Conservation (phyloP, 2,113 vertebrate genomes). For the Syrmaticus mikado region DNA sequence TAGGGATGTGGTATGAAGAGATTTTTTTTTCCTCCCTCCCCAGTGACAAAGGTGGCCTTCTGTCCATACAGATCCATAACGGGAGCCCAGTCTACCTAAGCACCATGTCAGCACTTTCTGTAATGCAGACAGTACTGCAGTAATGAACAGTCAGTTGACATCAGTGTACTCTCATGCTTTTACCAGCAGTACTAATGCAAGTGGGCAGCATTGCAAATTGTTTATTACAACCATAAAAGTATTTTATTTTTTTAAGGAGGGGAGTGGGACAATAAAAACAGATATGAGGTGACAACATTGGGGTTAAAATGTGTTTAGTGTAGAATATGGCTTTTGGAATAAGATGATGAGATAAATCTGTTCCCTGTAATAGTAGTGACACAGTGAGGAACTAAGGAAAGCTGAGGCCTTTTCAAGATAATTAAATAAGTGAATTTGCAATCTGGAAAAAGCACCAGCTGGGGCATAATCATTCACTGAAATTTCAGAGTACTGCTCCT, state of each 20-base stretch:
- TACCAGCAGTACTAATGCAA: neutral
- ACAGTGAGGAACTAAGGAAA: conserved; percentile 51
- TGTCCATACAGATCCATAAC: neutral
- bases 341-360: conserved; percentile 56
- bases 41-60: neutral
- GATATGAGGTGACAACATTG: neutral
- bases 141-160: neutral
- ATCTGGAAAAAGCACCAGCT: conserved; percentile 60
- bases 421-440: conserved; percentile 71
- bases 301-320: conserved; percentile 21
- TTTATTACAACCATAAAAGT: neutral
- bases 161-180: neutral
- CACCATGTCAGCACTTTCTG: neutral
- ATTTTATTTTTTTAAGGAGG: neutral
- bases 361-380: conserved; percentile 40
- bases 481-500: conserved; percentile 24
- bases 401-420: conserved; percentile 54
- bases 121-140: neutral
- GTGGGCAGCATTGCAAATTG: neutral
- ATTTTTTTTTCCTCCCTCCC: neutral
- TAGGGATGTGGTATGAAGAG: neutral
- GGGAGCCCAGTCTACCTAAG: neutral
- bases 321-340: conserved; percentile 17
- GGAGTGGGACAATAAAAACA: neutral
- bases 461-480: conserved; percentile 40